These are phyloP conservation scores for Tethea ocularis DNA, from an alignment of 2,888 invertebrate genomes.

Conservation along the genomic window DNA sequence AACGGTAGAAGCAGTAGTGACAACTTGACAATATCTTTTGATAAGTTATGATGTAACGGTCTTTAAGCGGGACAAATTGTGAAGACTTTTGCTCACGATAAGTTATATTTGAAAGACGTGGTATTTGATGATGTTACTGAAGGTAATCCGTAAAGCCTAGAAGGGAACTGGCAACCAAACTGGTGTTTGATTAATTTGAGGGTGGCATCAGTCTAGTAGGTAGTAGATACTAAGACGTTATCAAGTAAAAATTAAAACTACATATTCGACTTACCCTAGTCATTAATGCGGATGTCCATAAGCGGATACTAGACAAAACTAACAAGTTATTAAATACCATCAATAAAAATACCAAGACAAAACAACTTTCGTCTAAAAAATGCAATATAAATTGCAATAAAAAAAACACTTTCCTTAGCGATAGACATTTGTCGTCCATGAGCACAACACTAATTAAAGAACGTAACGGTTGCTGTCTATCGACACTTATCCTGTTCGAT, in stretches of 20 bases:
- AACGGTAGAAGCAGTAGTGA: not conserved
- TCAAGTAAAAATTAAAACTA: not conserved
- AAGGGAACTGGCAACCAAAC: too few relatives aligned
- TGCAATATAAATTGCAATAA: slow-evolving; percentile 8
- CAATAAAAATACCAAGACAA: slow-evolving; percentile 6
- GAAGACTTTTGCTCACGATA: not conserved
- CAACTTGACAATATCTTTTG: not conserved
- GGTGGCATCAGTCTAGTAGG: too few relatives aligned
- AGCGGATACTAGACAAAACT: not conserved
- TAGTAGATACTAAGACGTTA: too few relatives aligned
- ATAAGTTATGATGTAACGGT: slow-evolving; percentile 2
- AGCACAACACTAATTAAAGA: slow-evolving; percentile 51
- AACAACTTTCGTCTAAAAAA: slow-evolving; percentile 9
- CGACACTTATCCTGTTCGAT: slow-evolving; percentile 50
- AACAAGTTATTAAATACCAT: slow-evolving; percentile 2
- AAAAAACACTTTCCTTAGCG: slow-evolving; percentile 2
- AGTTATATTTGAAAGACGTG: not conserved
- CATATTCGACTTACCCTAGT: not conserved
- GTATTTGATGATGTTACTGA: too few relatives aligned
- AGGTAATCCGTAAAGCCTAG: too few relatives aligned
- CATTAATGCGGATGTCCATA: not conserved
- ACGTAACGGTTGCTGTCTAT: slow-evolving; percentile 42
- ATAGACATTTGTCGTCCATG: slow-evolving; percentile 30
- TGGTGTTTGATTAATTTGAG: too few relatives aligned
- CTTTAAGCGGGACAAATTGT: not conserved